Percentiles rank a stretch among this genome's conserved stretches.
Evolutionary conservation across 2,113 vertebrate genomes (phyloP).

Genomic region (Candoia aspera): DNA sequence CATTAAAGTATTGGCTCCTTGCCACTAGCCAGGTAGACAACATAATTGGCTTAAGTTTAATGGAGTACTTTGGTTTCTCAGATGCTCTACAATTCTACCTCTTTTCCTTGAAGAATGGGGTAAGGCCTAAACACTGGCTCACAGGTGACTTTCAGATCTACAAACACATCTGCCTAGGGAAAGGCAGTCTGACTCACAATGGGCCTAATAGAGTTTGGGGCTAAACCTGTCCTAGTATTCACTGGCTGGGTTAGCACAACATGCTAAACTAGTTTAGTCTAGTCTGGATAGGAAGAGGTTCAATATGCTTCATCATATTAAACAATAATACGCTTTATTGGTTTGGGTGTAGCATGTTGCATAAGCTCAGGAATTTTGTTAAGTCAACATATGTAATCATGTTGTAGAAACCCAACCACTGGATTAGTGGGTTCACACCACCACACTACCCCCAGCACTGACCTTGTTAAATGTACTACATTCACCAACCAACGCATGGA

Average conservation of each 20-base stretch:
- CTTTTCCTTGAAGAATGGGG: neutral
- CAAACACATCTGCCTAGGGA: neutral
- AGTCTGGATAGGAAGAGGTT: neutral
- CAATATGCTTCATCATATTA: neutral
- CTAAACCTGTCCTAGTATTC: neutral
- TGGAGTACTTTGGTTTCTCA: neutral
- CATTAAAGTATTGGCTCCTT: neutral
- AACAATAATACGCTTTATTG: neutral
- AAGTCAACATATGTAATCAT: neutral
- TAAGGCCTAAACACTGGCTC: neutral
- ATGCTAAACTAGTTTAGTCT: neutral
- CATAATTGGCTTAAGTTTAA: neutral
- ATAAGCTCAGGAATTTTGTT: neutral
- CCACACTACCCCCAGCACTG: neutral
- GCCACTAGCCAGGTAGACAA: neutral
- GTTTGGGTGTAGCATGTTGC: neutral
- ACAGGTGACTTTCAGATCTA: neutral
- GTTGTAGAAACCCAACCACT: neutral
- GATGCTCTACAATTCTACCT: neutral
- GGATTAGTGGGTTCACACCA: neutral
- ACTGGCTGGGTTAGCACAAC: neutral
- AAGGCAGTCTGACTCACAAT: neutral
- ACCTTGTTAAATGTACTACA: neutral
- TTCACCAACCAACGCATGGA: neutral
- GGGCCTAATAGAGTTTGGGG: neutral